A percentile compares a stretch with the other conserved stretches of the same genome.
Conservation (phyloP, 2,797 vertebrate genomes). For the Rhincodon typus region DNA sequence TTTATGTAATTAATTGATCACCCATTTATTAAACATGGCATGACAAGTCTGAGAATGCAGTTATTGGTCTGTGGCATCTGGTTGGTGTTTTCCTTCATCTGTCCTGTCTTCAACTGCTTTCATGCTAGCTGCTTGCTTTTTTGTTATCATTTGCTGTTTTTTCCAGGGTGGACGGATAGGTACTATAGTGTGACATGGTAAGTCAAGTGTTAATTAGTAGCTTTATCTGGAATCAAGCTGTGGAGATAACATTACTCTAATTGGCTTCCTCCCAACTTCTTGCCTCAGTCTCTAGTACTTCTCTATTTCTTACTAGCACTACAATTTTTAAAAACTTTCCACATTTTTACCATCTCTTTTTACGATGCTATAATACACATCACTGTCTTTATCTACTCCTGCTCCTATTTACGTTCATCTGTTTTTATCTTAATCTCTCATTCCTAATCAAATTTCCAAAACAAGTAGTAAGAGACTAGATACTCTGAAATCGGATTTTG, state of each 20-base stretch:
- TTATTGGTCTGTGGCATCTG: neutral
- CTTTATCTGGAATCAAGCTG: neutral
- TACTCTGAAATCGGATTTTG: too few species aligned
- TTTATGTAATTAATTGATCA: neutral
- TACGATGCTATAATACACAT: too few species aligned
- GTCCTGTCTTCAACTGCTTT: neutral
- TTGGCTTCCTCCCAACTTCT: neutral
- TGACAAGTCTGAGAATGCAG: neutral
- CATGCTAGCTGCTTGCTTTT: neutral
- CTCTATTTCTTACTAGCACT: neutral
- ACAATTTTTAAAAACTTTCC: too few species aligned
- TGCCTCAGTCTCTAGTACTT: neutral
- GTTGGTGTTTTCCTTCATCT: neutral
- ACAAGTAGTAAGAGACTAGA: too few species aligned
- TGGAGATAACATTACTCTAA: neutral
- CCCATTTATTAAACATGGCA: neutral
- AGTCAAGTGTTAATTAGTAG: neutral
- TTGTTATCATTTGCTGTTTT: neutral
- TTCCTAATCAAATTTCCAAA: too few species aligned
- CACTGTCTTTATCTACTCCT: too few species aligned
- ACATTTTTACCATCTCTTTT: too few species aligned
- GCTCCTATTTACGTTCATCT: too few species aligned
- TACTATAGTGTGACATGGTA: neutral
- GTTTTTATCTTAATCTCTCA: too few species aligned
- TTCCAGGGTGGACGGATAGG: neutral